Conservation (phyloP, 2,797 vertebrate species). For the Lithobates pipiens region DNA sequence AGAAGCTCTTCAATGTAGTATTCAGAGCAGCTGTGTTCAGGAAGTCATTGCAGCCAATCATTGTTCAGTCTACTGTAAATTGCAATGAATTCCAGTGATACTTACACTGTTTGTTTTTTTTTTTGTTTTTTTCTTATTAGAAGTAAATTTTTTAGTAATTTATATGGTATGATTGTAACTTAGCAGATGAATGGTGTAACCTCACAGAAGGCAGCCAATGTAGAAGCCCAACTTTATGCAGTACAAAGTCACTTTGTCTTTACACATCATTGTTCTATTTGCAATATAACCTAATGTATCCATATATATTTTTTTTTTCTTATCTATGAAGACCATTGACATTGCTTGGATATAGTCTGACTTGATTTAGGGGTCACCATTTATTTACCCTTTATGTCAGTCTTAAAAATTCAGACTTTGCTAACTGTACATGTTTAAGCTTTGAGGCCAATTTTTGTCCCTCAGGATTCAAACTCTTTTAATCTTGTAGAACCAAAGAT, state of each 20-base stretch:
- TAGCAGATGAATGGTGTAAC: neutral
- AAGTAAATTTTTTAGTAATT: neutral
- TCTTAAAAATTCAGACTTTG: neutral
- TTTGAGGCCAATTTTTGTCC: constrained; percentile 53
- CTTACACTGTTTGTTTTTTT: neutral
- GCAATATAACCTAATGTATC: neutral
- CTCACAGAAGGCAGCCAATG: neutral
- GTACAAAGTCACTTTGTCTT: neutral
- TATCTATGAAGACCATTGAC: neutral
- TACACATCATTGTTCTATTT: neutral
- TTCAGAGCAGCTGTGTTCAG: neutral
- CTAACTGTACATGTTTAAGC: neutral
- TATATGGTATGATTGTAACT: neutral
- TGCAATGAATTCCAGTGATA: neutral
- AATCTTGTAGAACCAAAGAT: constrained; percentile 67
- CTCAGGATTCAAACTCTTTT: constrained; percentile 52
- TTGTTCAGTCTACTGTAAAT: neutral
- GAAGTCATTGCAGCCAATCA: neutral
- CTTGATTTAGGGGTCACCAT: neutral
- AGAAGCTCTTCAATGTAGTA: neutral
- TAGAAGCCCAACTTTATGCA: neutral
- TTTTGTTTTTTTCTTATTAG: neutral
- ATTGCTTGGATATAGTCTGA: neutral
- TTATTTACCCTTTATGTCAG: neutral
- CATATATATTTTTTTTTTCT: neutral